phyloP scores from a whole-genome alignment of 1,140 invertebrate genomes.

The Trinorchestia longiramus region DNA sequence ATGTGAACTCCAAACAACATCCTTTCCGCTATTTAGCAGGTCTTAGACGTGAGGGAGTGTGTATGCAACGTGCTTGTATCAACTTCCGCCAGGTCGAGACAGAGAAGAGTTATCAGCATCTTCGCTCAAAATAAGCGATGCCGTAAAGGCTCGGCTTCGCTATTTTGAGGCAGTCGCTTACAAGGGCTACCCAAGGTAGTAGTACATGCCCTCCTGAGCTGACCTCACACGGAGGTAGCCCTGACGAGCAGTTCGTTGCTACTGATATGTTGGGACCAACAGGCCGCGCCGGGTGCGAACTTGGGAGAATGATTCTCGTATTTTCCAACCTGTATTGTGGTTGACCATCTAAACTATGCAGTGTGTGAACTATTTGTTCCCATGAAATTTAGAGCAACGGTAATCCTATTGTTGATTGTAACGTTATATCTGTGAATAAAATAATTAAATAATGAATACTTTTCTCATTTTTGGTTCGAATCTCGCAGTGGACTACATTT shows the following conservation, averaged over 20 bases:
- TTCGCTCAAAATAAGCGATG: neutral
- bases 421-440: too few relatives aligned
- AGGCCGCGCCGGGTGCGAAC: neutral
- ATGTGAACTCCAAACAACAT: neutral
- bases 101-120: neutral
- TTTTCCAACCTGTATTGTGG: neutral
- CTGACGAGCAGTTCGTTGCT: neutral
- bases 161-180: neutral
- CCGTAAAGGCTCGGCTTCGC: neutral
- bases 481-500: too few relatives aligned
- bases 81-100: neutral
- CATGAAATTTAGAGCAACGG: too few relatives aligned
- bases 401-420: too few relatives aligned
- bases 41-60: neutral
- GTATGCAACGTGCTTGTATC: neutral
- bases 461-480: too few relatives aligned
- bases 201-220: neutral
- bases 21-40: neutral
- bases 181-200: neutral
- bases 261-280: neutral
- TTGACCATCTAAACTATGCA: too few relatives aligned
- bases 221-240: neutral
- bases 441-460: too few relatives aligned
- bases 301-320: neutral
- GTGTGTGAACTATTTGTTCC: too few relatives aligned